A percentile compares a stretch with the other conserved stretches of the same genome.
Evolutionary conservation across 2,113 vertebrate species (phyloP).

Genomic region (Garra rufa): DNA sequence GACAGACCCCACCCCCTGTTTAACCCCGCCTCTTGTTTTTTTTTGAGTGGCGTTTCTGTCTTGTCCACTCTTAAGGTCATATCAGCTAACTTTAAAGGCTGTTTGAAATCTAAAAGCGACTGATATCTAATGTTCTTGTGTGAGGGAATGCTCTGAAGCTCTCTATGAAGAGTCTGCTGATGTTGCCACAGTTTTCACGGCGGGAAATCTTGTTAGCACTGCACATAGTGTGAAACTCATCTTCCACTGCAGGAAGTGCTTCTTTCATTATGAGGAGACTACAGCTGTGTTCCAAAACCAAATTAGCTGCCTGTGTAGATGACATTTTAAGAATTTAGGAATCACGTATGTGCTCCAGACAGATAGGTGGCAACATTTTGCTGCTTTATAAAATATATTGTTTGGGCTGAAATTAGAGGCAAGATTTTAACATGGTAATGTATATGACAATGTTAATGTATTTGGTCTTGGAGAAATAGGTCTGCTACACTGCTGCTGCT

Average conservation of each 20-base stretch:
- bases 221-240: slow-evolving; percentile 63
- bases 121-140: background rate
- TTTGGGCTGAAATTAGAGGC: background rate
- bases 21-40: slow-evolving; percentile 44
- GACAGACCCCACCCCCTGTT: slow-evolving; percentile 44
- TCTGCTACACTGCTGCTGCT: no score
- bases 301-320: background rate
- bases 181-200: slow-evolving; percentile 64
- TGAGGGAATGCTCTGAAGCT: slow-evolving; percentile 59
- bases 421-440: background rate
- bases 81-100: background rate
- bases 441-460: no score
- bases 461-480: no score
- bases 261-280: background rate
- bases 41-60: slow-evolving; percentile 58
- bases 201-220: slow-evolving; percentile 72
- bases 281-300: background rate
- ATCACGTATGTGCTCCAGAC: background rate
- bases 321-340: background rate
- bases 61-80: background rate
- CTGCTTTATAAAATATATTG: background rate
- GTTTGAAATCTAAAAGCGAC: background rate
- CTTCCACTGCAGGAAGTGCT: slow-evolving; percentile 48
- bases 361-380: background rate
- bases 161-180: slow-evolving; percentile 51